Evolutionary conservation across 2,113 vertebrate species (phyloP), one percentile per base, ranked within the genome.

Genomic region (Cavia aperea): DNA sequence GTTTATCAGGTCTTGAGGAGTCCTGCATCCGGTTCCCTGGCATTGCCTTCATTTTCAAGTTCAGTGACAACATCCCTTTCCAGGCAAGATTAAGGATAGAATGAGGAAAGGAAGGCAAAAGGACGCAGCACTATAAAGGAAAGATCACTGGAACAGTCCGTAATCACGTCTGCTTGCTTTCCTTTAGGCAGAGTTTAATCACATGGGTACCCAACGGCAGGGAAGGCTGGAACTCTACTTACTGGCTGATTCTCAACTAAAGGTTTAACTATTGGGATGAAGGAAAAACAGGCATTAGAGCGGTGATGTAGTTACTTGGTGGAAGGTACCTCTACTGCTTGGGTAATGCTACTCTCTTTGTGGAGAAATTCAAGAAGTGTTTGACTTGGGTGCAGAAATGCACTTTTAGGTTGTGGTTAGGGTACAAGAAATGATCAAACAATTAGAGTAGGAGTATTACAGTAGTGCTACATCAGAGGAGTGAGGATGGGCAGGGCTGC

Each of bases 1-100:
- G 51, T 4, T 29, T 4, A 0, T n/a, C 21, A 33, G 18, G 58
- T 11, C 49, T 13, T 8, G 8, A 21, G 62, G 39, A 83, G 9
- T 26, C 54, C n/a, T 4, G 6, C 31, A 3, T 16, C 7, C 4
- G 11, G 36, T 24, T 75, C 43, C 14, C 49, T 68, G 31, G 46
- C 33, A 39, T 46, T 63, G 26, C 39, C 46, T 46, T 21, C 70
- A 31, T 18, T 36, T 15, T 60, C 2, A 7, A 9, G 23, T 68
- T 72, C 36, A 36, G 3, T 12, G 46, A 36, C 43, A 36, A n/a
- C 21, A 5, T 66, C 70, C 23, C 7, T 26, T 70, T 51, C 24
- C 82, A 88, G 66, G 72, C 16, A 60, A 36, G 58, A 26, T 13
- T n/a, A 63, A 79, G 56, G n/a, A 78, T 24, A 86, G 16, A 51